Conservation (phyloP, 2,113 vertebrate species). For the Eulemur rufifrons region DNA sequence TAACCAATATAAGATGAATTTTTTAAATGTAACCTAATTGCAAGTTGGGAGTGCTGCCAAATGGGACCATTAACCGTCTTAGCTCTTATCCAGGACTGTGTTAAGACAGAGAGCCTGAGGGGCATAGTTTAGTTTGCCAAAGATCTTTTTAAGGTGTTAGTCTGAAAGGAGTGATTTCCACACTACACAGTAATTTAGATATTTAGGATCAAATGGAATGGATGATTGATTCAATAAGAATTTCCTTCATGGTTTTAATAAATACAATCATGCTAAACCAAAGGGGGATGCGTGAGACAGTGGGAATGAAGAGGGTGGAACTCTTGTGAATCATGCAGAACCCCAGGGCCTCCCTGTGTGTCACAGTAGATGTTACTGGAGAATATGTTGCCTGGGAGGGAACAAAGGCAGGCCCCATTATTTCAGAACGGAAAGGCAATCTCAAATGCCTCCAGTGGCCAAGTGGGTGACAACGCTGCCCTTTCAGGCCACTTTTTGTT, state of each 20-base stretch:
- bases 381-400: not conserved
- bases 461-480: not conserved
- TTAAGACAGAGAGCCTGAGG: not conserved
- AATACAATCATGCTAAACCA: conserved; percentile 17
- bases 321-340: not conserved
- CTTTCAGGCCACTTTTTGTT: conserved; percentile 15
- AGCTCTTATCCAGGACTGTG: not conserved
- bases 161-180: conserved; percentile 28
- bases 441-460: not conserved
- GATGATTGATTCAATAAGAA: conserved; percentile 25
- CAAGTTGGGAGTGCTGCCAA: not conserved
- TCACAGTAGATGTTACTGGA: not conserved
- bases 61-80: not conserved
- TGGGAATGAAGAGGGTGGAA: not conserved
- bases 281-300: not conserved
- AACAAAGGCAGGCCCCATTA: not conserved
- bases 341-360: not conserved
- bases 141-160: conserved; percentile 20
- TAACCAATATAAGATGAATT: not conserved
- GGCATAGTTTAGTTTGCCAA: not conserved
- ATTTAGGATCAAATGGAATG: not conserved
- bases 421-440: conserved; percentile 1
- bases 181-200: conserved; percentile 22
- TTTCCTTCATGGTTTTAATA: conserved; percentile 34
- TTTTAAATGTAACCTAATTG: not conserved